Evolutionary conservation across 2,888 invertebrate species (phyloP), one percentile per base, ranked within the genome.

Genomic region (Halictus ligatus): DNA sequence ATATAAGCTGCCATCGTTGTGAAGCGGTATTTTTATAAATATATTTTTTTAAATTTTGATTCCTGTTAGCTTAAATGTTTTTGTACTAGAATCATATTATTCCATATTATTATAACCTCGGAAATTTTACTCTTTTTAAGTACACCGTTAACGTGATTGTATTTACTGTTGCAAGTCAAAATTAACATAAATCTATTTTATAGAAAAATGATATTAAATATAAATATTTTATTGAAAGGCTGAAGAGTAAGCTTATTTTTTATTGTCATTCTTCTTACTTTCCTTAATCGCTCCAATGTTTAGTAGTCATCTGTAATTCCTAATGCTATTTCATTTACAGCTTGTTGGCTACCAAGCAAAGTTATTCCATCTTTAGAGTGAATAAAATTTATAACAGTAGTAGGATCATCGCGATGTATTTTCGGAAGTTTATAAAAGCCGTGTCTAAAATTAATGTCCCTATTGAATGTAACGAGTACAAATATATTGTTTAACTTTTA

Each of bases 321-420:
- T 25, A 54, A 69, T 69, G 82, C 75, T 75, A 86, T 67, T 81
- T 88, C 85, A 50, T 89, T 81, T 13, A 77, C 89, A 77, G 85
- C 87, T 81, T 89, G 79, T 46, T 81, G 78, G 25, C 87, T 83
- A 75, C 88, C 88, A 21, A 89, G 82, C 72, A 89, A 81, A 35
- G 71, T 82, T 64, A 89, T 25, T 64, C 83, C 87, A 69, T 78
- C 84, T 40, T 83, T 84, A 12, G 89, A 89, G 29, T 81, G 81
- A 48, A 89, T 15, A 67, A 85, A 89, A 43, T 79, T 85, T 54
- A 86, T 43, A 40, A 80, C 71, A 3, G 89, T 89, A 15, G 73
- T 75, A 12, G 64, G 18, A 35, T 89, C 75, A 46, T 35, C 35
- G 13, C 75, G 79, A 43, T 54, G 25, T 29, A 46, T 64, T 50